Base-by-base conservation (phyloP, 2,797 vertebrate species). In the Acrossocheilus fasciatus region DNA sequence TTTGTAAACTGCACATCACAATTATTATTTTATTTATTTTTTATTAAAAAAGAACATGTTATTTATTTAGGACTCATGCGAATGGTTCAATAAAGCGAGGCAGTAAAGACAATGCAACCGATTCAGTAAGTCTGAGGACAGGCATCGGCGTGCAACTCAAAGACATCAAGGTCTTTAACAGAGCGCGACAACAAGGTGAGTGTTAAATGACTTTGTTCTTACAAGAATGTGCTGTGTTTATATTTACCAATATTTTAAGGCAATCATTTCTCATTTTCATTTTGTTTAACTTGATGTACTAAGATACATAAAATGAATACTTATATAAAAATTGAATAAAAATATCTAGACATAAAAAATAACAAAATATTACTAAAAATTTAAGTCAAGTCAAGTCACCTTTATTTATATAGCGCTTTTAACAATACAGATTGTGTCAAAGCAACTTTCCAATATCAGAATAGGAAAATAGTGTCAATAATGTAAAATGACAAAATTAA, bases 161-260 rank as follows among this genome's bases (percentile, higher is more conserved):
- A 91, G 97, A 97, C 91, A 97, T 97, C 91, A 97, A 97, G 91
- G 97, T 97, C 87, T 97, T 97, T 92, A 97, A 97, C 94, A 91
- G 94, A 81, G 95, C 96, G 64, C 90, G 97, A 50, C 97, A 97
- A 89, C 96, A 96, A 92, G 97, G 97, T 96, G 45, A 1, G 75
- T n/a, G 26, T 47, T n/a, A 11, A 15, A 11, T 43, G 11, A 57
- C 34, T 66, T 68, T 45, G 15, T 66, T 82, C 36, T 52, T 41
- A 2, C 11, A 9, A n/a, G 6, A 43, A 15, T 45, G 8, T 41
- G n/a, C 54, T 54, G 23, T 11, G 4, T 62, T 12, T 62, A 26
- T 26, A 11, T 62, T 62, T 12, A 5, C 10, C 23, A 7, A 6
- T 52, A 8, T 20, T 20, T 20, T 20, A 59, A 59, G 54, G 20